Base-by-base conservation (phyloP, 2,113 vertebrate genomes). In the Nothoprocta pentlandii region DNA sequence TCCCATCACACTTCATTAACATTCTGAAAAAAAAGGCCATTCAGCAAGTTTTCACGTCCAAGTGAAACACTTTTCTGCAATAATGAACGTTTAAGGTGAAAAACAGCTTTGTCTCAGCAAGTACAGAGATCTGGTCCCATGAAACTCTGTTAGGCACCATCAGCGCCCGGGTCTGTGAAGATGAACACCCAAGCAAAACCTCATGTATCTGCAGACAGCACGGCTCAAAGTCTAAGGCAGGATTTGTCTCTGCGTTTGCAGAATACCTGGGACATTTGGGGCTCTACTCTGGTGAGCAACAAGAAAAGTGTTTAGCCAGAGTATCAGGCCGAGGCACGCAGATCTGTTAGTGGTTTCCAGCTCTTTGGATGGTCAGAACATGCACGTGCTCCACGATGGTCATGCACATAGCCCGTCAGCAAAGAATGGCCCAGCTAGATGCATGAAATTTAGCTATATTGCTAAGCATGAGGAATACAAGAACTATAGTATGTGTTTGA, bases 351-450 rank as follows among this genome's bases (percentile, higher is more conserved):
- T 20, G 46, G 4, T 30, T 54, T 78, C 44, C 8, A 2, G 26
- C 36, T n/a, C 51, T 89, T 93, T 46, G 36, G 30, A 44, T 5
- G 7, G 32, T 54, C 15, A 51, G 34, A 53, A 71, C 17, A 13
- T 39, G 69, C 47, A 53, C 39, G 36, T 44, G 26, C 28, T 25
- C 61, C 7, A 7, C 12, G 32, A n/a, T 2, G 42, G 42, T 58
- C 34, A 42, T 4, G 12, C 16, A 7, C 0, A 0, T 10, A 41
- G 67, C 90, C 23, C 17, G 59, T 36, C 41, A 8, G 46, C 80
- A 59, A 91, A 81, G 34, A 87, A 54, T 8, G 15, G 79, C 11
- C 41, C 42, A 44, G 21, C 8, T 6, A 74, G 36, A 21, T 17
- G 12, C 12, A 49, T 21, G 15, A 74, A 77, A 66, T 80, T 17